Base-by-base conservation (phyloP, 2,113 vertebrate genomes). In the Ophthalmolycus amberensis region DNA sequence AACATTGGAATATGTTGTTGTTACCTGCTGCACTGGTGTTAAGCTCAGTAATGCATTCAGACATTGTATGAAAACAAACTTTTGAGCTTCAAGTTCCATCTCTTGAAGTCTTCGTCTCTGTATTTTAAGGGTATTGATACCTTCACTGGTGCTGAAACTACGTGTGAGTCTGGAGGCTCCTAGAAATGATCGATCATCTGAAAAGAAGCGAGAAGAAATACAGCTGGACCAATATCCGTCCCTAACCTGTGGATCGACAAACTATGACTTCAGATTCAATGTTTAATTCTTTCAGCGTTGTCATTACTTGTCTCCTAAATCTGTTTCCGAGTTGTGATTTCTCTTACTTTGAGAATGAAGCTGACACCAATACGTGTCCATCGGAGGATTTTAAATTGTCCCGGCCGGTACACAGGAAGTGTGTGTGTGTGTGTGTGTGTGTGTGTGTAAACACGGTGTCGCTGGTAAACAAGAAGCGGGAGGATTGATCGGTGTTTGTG, bases 391-490 rank as follows among this genome's bases (percentile, higher is more conserved):
- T 83, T 56, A n/a, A 9, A 14, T 25, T 5, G 29, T 25, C 4
- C 12, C 56, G 37, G 34, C 18, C 22, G 4, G 10, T 63, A 71
- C 32, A 9, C 86, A 75, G 80, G 77, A 87, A 77, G 60, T 64
- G 1, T 14, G 38, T 34, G 20, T 85, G 68, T 86, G 22, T 85
- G 65, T 86, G 87, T 86, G 77, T 25, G 27, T 73, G 70, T 34
- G 60, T n/a, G 29, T 74, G 44, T 80, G 1, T 91, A 88, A 85
- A 85, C 88, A 80, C 4, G 5, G 46, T 54, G 42, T 84, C 44
- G 37, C 58, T 50, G 62, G 77, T 93, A 86, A 92, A 90, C 89
- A 90, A 79, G 65, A 64, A 60, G 54, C 42, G 59, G 62, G 25
- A 56, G 27, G 76, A 75, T 87, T 80, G 32, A 88, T 66, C 0